Evolutionary conservation across 2,797 vertebrate species (phyloP), one percentile per base, ranked within the genome.

Genomic region (Hephaestus fuliginosus): DNA sequence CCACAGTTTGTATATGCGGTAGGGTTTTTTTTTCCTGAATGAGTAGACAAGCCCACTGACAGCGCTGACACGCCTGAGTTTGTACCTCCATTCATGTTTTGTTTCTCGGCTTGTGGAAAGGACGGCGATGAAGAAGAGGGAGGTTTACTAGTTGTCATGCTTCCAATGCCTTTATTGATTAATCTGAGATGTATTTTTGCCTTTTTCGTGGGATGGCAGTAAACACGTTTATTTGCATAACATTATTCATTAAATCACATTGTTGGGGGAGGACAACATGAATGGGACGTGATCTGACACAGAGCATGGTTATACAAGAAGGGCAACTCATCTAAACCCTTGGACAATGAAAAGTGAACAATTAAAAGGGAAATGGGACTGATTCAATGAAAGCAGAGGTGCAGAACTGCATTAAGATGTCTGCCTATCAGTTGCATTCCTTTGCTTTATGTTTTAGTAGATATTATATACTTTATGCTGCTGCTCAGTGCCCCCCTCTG

Each of bases 21-120:
- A 28, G 41, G 1, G 2, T 10, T 14, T 48, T 72, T 66, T 74
- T 55, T 85, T 82, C 66, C 41, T 90, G 87, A 90, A 89, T 86
- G 88, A 86, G 72, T 53, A 83, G 76, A 76, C 70, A 64, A 66
- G 43, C 7, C 72, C 76, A 76, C 73, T 87, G 89, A 89, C 70
- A 77, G 69, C 0, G 22, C 62, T 84, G 85, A 81, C 76, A 89
- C 57, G 72, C 64, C 48, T 53, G 46, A 79, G 76, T 83, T 70
- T 64, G 43, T 30, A 48, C 51, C 67, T 85, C 81, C 84, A 88
- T 93, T 91, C 86, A 90, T 85, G 80, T 55, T 86, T 84, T 81
- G 43, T 83, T 56, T 84, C 62, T 73, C 63, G 25, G 60, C 43
- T 80, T 18, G 36, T 69, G 17, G 39, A 81, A 77, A 67, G 43